Conservation (phyloP, 2,888 invertebrate genomes). For the Drosophila bunnanda region DNA sequence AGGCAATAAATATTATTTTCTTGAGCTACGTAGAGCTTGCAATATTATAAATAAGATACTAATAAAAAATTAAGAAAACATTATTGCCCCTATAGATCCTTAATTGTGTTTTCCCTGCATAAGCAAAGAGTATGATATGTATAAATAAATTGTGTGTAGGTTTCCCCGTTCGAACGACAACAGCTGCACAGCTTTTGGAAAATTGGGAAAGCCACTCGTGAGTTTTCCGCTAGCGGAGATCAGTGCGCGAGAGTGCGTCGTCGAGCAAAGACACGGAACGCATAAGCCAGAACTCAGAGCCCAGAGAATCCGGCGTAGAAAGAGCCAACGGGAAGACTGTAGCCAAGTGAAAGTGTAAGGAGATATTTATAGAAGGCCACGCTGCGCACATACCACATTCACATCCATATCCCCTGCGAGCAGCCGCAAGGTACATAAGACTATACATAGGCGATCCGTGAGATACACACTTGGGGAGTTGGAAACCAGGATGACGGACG, state of each 20-base stretch:
- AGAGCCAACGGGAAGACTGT: conserved; percentile 66
- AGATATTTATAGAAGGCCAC: conserved; percentile 68
- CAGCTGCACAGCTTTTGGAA: conserved; percentile 76
- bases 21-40: not conserved
- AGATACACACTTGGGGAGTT: conserved; percentile 34
- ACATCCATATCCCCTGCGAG: conserved; percentile 1
- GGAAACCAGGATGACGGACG: conserved; percentile 79
- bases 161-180: conserved; percentile 65
- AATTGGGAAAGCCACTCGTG: conserved; percentile 53
- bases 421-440: conserved; percentile 23
- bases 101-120: conserved; percentile 3
- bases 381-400: conserved; percentile 30
- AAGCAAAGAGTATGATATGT: conserved; percentile 26
- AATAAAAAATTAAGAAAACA: not conserved
- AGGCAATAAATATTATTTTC: too few species aligned
- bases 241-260: conserved; percentile 82
- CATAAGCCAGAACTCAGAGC: conserved; percentile 23
- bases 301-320: conserved; percentile 28
- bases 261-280: conserved; percentile 62
- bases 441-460: conserved; percentile 21
- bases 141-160: conserved; percentile 73
- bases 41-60: not conserved
- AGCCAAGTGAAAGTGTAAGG: conserved; percentile 77
- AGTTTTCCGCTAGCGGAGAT: conserved; percentile 50
- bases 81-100: not conserved